A percentile compares a stretch with the other conserved stretches of the same genome.
These are phyloP conservation scores for Teleopsis dalmanni DNA, from an alignment of 1,140 invertebrate species.

Conservation along the genomic window DNA sequence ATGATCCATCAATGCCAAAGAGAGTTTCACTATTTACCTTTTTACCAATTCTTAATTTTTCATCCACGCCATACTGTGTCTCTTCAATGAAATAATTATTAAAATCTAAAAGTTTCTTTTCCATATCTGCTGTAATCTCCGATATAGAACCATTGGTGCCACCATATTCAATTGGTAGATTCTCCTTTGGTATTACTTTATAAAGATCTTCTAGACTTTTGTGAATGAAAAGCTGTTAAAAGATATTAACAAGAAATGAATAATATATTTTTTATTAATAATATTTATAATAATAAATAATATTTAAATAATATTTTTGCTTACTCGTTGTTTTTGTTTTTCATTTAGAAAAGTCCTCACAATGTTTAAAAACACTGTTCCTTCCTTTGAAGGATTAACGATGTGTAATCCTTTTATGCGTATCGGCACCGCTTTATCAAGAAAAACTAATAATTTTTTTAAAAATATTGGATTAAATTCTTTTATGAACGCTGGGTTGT, in stretches of 20 bases:
- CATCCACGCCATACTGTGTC: conserved; percentile 49
- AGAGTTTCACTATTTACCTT: conserved; percentile 46
- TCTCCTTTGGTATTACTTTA: conserved; percentile 41
- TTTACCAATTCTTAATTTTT: conserved; percentile 48
- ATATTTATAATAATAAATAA: background rate
- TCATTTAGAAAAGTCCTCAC: conserved; percentile 44
- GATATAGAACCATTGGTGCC: conserved; percentile 44
- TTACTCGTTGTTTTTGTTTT: conserved; percentile 45
- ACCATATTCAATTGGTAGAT: conserved; percentile 49
- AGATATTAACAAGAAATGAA: background rate
- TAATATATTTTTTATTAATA: background rate
- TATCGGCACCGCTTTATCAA: conserved; percentile 46
- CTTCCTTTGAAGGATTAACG: conserved; percentile 43
- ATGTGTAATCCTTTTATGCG: conserved; percentile 46
- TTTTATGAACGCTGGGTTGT: conserved; percentile 36
- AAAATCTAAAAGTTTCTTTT: conserved; percentile 45
- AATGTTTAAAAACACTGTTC: conserved; percentile 30
- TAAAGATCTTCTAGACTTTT: conserved; percentile 24
- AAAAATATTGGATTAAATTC: conserved; percentile 42
- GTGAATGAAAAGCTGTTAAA: conserved; percentile 20
- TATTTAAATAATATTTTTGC: background rate
- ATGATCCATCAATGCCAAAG: conserved; percentile 53
- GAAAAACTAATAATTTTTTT: conserved; percentile 38
- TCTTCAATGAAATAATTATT: conserved; percentile 47
- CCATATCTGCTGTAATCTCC: conserved; percentile 47